phyloP scores from a whole-genome alignment of 1,140 invertebrate genomes.

The Nebria ingens region DNA sequence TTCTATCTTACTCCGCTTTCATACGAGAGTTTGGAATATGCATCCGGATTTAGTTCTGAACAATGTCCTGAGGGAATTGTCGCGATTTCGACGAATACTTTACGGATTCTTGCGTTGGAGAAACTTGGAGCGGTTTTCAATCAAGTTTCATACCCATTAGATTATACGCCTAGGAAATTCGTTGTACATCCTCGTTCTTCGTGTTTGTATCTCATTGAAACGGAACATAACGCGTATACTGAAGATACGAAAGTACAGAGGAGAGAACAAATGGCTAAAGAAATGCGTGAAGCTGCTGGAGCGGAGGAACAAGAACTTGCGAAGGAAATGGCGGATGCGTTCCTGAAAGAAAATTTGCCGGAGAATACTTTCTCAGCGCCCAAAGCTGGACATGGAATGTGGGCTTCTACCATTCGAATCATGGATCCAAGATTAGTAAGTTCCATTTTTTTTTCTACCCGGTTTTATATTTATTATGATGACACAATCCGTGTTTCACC shows the following conservation, averaged over 20 bases:
- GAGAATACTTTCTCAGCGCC: conserved; percentile 91
- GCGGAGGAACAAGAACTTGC: conserved; percentile 91
- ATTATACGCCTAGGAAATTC: conserved; percentile 94
- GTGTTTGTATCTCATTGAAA: conserved; percentile 88
- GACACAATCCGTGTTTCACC: conserved; percentile 6
- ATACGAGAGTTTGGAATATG: conserved; percentile 94
- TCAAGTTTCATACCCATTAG: conserved; percentile 81
- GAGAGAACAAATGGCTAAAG: conserved; percentile 75
- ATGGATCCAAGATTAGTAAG: conserved; percentile 69
- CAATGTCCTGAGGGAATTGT: conserved; percentile 99
- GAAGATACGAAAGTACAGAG: conserved; percentile 92
- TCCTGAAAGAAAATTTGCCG: conserved; percentile 88
- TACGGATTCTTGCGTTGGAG: conserved; percentile 94
- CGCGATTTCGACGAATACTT: conserved; percentile 94
- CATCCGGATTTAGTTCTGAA: conserved; percentile 95
- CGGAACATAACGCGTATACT: conserved; percentile 97
- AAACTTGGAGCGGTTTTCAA: conserved; percentile 99
- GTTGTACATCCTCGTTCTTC: conserved; percentile 87
- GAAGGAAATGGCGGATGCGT: conserved; percentile 93
- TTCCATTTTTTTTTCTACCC: conserved; percentile 5
- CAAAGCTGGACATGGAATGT: conserved; percentile 91
- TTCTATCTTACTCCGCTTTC: conserved; percentile 94
- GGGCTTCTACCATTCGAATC: conserved; percentile 90
- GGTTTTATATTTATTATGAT: not conserved
- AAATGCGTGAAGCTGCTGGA: conserved; percentile 94